Percentiles rank a stretch among this genome's conserved stretches.
Evolutionary conservation across 1,140 invertebrate genomes (phyloP).

Genomic region (Branchinecta lindahli): DNA sequence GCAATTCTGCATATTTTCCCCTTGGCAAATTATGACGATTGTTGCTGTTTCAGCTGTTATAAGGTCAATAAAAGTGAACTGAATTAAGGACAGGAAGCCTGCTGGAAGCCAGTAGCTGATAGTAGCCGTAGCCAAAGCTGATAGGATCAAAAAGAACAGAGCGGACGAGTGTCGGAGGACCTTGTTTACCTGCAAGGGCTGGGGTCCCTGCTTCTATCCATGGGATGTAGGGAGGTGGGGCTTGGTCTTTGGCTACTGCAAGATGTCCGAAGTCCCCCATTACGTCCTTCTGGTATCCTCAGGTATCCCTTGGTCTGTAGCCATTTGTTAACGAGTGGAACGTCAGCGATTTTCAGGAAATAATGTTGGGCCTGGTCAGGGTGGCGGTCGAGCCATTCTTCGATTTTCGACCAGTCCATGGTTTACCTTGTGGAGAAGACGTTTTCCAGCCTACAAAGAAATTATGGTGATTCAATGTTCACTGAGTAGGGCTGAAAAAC

Average conservation of each 20-base stretch:
- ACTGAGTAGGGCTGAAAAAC: no score
- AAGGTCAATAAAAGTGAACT: no score
- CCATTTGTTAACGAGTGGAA: conserved; percentile 37
- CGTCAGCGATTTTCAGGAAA: conserved; percentile 35
- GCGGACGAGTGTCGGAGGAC: no score
- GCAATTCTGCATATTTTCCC: no score
- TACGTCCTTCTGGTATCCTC: conserved; percentile 24
- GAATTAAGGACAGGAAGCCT: no score
- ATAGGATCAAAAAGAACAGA: no score
- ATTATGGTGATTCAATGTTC: no score
- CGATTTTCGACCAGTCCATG: conserved; percentile 27
- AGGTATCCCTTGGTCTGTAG: conserved; percentile 34
- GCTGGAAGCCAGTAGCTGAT: no score
- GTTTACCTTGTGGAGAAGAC: background rate
- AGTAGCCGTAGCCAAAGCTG: no score
- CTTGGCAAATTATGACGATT: no score
- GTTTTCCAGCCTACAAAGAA: no score
- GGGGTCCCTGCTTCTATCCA: conserved; percentile 23
- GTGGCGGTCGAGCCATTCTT: conserved; percentile 37
- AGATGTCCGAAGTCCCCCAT: conserved; percentile 24
- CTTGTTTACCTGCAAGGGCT: conserved; percentile 20
- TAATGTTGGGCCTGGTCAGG: conserved; percentile 34
- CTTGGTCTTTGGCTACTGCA: conserved; percentile 22
- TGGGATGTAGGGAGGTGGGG: conserved; percentile 23
- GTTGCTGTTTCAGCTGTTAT: no score